phyloP scores from a whole-genome alignment of 1,140 invertebrate species.

The Drosophila nannoptera region DNA sequence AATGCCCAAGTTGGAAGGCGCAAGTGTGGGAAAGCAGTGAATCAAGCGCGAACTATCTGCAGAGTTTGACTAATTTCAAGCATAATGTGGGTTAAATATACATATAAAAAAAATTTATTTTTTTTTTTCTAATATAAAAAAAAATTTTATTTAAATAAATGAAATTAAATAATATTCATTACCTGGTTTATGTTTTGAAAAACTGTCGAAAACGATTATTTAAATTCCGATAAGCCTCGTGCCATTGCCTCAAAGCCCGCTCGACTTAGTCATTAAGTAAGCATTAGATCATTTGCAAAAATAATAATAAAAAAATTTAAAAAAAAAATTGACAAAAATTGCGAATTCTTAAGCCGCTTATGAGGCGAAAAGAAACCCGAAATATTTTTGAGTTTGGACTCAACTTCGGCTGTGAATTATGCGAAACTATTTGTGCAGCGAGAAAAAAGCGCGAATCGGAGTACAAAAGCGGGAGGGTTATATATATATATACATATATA shows the following conservation, averaged over 20 bases:
- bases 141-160: no score
- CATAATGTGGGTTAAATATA: background rate
- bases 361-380: background rate
- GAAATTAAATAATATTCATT: no score
- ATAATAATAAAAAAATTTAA: constrained; percentile 1
- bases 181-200: background rate
- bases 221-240: background rate
- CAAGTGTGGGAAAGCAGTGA: background rate
- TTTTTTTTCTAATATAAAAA: no score
- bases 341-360: constrained; percentile 10
- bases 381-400: background rate
- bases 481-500: background rate
- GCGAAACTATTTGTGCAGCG: constrained; percentile 31
- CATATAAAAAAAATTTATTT: constrained; percentile 4
- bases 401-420: constrained; percentile 26
- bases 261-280: constrained; percentile 14
- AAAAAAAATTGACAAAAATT: background rate
- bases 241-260: background rate
- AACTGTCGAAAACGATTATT: background rate
- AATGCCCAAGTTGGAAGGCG: background rate
- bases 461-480: constrained; percentile 19
- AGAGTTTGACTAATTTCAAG: no score
- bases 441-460: constrained; percentile 25
- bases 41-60: background rate
- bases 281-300: constrained; percentile 8